Evolutionary conservation across 2,888 invertebrate species (phyloP).

Genomic region (Ryuthela nishihirai): DNA sequence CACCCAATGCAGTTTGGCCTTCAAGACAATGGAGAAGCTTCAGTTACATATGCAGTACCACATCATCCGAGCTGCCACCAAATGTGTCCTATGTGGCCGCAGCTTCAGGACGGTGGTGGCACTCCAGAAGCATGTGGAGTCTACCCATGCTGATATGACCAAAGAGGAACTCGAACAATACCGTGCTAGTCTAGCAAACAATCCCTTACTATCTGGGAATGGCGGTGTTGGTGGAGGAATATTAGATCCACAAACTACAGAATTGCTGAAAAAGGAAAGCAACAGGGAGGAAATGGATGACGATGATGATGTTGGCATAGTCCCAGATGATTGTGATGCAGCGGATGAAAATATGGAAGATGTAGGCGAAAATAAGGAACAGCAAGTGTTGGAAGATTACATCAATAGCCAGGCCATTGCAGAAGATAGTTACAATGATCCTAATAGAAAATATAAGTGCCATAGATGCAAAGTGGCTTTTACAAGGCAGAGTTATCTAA

Average conservation of each 20-base stretch:
- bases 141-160: constrained; percentile 73
- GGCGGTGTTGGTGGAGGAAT: constrained; percentile 59
- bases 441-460: constrained; percentile 85
- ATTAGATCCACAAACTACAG: constrained; percentile 45
- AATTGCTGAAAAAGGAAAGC: constrained; percentile 51
- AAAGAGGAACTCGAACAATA: constrained; percentile 76
- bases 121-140: constrained; percentile 86
- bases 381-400: constrained; percentile 82
- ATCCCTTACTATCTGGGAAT: constrained; percentile 64
- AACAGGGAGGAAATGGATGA: constrained; percentile 49
- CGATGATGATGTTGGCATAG: constrained; percentile 12
- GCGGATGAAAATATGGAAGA: constrained; percentile 18
- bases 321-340: constrained; percentile 20
- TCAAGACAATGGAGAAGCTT: constrained; percentile 90
- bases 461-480: constrained; percentile 90
- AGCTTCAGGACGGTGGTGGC: constrained; percentile 87
- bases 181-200: constrained; percentile 70
- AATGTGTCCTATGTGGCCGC: constrained; percentile 85
- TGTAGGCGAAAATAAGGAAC: constrained; percentile 54
- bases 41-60: constrained; percentile 93
- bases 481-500: constrained; percentile 82
- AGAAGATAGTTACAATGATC: constrained; percentile 86
- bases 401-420: constrained; percentile 85
- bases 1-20: constrained; percentile 93
- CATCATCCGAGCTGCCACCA: constrained; percentile 89